Base-by-base conservation (phyloP, 2,113 vertebrate genomes). In the Trematomus loennbergii region DNA sequence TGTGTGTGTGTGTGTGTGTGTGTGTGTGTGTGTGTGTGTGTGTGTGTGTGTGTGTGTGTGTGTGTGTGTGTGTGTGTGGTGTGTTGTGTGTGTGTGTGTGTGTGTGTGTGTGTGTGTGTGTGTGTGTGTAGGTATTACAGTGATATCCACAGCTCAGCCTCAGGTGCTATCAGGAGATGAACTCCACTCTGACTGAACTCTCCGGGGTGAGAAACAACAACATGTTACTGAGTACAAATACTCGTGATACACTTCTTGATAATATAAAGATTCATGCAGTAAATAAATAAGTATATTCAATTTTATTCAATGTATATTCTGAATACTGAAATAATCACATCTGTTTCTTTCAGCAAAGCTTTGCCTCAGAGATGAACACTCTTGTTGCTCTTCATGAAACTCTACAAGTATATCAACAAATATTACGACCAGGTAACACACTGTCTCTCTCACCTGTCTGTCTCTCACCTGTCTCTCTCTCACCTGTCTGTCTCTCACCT, bases 131-230 rank as follows among this genome's bases (percentile, higher is more conserved):
- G 97, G 89, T 97, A 97, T 89, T 98, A 98, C 83, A 90, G 92
- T 10, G 96, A 97, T 75, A 96, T 98, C 85, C 96, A 94, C 88
- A 96, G 95, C 29, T 94, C 96, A 29, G 93, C 95, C 0, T 95
- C 96, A 0, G 96, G 4, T 96, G 96, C 81, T 97, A 97, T 80
- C 97, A 98, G 93, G 97, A 98, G 87, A 97, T 97, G 97, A 98
- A 97, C 78, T 97, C 96, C 0, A 94, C 94, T 45, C 93, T 98
- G 69, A 96, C 97, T 0, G 97, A 98, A 81, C 94, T 97, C 60
- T 98, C 97, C 0, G 94, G 96, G 94, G 97, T 98, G 73, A 96
- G 96, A 87, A 16, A 55, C 61, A n/a, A 12, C 12, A 75, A 16
- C 33, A 36, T 36, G 33, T 36, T 36, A 22, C 52, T 16, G 4